Evolutionary conservation across 92 coral and sea anemone genomes (phyloP), one percentile per base, ranked within the genome.

Genomic region (Paramuricea clavata): DNA sequence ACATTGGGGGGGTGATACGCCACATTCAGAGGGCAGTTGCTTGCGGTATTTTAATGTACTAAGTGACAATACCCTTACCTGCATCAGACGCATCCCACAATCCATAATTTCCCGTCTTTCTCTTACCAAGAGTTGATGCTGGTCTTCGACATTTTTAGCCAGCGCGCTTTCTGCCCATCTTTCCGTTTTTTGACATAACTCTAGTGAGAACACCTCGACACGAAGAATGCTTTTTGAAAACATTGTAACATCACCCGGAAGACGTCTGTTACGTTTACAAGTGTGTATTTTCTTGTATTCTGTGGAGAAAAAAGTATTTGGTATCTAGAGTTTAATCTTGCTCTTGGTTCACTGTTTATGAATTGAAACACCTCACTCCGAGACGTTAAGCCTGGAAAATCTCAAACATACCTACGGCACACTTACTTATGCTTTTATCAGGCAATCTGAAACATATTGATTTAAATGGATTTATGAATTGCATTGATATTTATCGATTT

Each of bases 211-310:
- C 8, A 74, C 35, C 26, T 44, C 81, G 15, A 74, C 59, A 22
- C 17, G 57, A 74, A 74, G 61, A 23, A 74, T 34, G 59, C 61
- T 41, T 74, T 74, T 41, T 25, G 81, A 27, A 42, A 74, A 74
- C 81, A 74, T 74, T 32, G 6, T 72, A 23, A 32, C 74, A 6
- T 71, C 68, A 60, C 68, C 1, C 5, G 6, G 33, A 56, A 56
- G 4, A 17, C 7, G 8, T 21, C 15, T 16, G n/a, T n/a, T n/a
- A n/a, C n/a, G n/a, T n/a, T n/a, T n/a, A n/a, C n/a, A n/a, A n/a
- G n/a, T n/a, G n/a, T n/a, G n/a, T n/a, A n/a, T n/a, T n/a, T n/a
- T n/a, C n/a, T n/a, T n/a, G n/a, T n/a, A n/a, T n/a, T n/a, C n/a
- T n/a, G n/a, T n/a, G n/a, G n/a, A n/a, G n/a, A n/a, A n/a, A n/a